Base-by-base conservation (phyloP, 2,113 vertebrate genomes). In the Urocynchramus pylzowi region DNA sequence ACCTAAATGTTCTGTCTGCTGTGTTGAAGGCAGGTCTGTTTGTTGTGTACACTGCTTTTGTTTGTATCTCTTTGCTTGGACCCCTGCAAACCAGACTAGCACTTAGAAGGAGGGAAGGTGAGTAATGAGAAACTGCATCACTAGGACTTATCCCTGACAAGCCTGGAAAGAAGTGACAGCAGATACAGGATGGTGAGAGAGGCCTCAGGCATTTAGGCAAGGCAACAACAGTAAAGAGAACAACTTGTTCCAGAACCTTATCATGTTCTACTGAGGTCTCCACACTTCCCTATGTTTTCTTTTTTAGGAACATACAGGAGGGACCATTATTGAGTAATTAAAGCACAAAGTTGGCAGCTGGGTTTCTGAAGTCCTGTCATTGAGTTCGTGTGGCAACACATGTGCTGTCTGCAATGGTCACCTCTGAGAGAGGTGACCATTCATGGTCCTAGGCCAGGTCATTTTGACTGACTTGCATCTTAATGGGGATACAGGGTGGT, bases 241-340 rank as follows among this genome's bases (percentile, higher is more conserved):
- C 91, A 95, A 45, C 26, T 81, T 93, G 79, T 95, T 86, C 85
- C 44, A 81, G 68, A 87, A 74, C 39, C 42, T 93, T 91, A 73
- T 73, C 63, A 18, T 50, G 57, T 89, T 96, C 80, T 89, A 2
- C n/a, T 20, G 31, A 79, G 50, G 41, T 67, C 63, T 93, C 45
- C 59, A 27, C 9, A 24, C 56, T 94, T 91, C 54, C 91, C 79
- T 56, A 9, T 57, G 47, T 50, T 85, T 56, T 69, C 15, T 84
- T 67, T 63, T 69, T 80, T 41, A 79, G 53, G n/a, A 63, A 44
- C 47, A 70, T 77, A 24, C 19, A 77, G 39, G 24, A 88, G 49
- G 30, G 30, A 91, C 16, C 33, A 53, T 52, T 73, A 45, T 10
- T 89, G 65, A 91, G 54, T 81, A 80, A 84, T 35, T 59, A 65